Percentiles rank a stretch among this genome's conserved stretches.
Evolutionary conservation across 1,140 invertebrate genomes (phyloP).

Genomic region (Plodia interpunctella): DNA sequence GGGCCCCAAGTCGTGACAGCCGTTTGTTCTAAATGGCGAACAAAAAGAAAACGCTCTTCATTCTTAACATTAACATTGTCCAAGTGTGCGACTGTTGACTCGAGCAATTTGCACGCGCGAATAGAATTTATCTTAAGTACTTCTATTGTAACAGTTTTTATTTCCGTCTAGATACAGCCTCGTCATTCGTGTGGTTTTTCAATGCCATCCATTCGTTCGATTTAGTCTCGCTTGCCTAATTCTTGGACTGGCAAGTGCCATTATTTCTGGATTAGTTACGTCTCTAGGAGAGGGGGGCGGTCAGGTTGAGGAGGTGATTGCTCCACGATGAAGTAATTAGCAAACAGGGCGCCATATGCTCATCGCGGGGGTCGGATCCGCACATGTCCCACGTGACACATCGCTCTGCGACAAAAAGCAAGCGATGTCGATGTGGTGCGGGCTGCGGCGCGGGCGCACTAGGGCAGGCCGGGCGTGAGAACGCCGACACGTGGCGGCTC

Average conservation of each 20-base stretch:
- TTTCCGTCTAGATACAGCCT: conserved; percentile 35
- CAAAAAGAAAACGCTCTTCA: conserved; percentile 57
- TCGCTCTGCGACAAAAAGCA: conserved; percentile 49
- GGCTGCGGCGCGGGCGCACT: conserved; percentile 1
- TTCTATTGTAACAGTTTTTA: conserved; percentile 38
- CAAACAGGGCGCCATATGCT: conserved; percentile 57
- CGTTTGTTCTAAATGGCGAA: conserved; percentile 60
- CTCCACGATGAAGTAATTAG: conserved; percentile 62
- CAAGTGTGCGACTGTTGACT: conserved; percentile 50
- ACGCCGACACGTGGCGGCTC: conserved; percentile 56
- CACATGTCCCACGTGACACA: conserved; percentile 65
- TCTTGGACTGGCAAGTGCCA: not conserved
- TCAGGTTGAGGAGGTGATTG: conserved; percentile 18
- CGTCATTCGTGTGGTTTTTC: conserved; percentile 26
- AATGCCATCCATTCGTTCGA: conserved; percentile 24
- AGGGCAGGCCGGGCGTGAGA: conserved; percentile 49
- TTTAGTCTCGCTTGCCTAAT: conserved; percentile 11
- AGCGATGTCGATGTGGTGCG: conserved; percentile 23
- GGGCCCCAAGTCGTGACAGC: conserved; percentile 59
- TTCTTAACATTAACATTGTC: conserved; percentile 47
- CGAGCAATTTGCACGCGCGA: conserved; percentile 57
- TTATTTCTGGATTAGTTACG: conserved; percentile 17
- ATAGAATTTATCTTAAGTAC: conserved; percentile 44
- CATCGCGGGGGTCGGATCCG: conserved; percentile 53
- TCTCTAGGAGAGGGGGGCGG: not conserved